These are phyloP conservation scores for Oscheius sp. DNA, from an alignment of 1,140 invertebrate species.

Conservation along the genomic window DNA sequence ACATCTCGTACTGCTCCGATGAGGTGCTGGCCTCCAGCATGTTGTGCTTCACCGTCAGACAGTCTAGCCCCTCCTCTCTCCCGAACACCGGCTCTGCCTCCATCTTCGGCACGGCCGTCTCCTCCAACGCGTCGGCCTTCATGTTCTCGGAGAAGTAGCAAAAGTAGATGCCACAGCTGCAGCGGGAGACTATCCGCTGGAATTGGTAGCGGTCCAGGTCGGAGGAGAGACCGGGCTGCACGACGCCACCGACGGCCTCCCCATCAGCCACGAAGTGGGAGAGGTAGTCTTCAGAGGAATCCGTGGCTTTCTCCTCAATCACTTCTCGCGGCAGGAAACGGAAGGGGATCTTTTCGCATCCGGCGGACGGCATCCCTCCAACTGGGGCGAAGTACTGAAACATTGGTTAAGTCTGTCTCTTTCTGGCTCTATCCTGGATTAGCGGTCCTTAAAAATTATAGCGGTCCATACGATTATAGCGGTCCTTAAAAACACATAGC, in stretches of 20 bases:
- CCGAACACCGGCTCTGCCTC: slow-evolving; percentile 50
- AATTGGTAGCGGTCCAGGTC: slow-evolving; percentile 68
- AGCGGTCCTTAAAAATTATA: no score
- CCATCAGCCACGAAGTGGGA: slow-evolving; percentile 63
- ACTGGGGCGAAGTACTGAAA: slow-evolving; percentile 33
- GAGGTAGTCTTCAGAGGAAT: neutral
- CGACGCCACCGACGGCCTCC: slow-evolving; percentile 81
- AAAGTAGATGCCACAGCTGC: slow-evolving; percentile 96
- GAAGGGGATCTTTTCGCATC: slow-evolving; percentile 73
- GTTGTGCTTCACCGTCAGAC: slow-evolving; percentile 95
- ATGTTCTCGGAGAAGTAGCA: slow-evolving; percentile 83
- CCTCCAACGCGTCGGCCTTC: slow-evolving; percentile 69
- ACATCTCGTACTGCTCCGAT: slow-evolving; percentile 31
- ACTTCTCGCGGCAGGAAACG: slow-evolving; percentile 77
- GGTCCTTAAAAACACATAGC: no score
- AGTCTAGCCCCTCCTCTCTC: slow-evolving; percentile 72
- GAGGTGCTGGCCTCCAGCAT: slow-evolving; percentile 74
- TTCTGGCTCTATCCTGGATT: no score
- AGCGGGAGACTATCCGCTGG: slow-evolving; percentile 91
- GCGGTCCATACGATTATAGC: no score
- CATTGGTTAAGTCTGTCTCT: neutral
- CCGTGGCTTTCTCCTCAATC: slow-evolving; percentile 55
- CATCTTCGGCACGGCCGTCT: slow-evolving; percentile 63
- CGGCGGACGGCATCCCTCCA: neutral
- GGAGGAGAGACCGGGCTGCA: slow-evolving; percentile 45